Percentiles rank a stretch among this genome's conserved stretches.
These are phyloP conservation scores for Martes martes DNA, from an alignment of 2,113 vertebrate species.

Conservation along the genomic window DNA sequence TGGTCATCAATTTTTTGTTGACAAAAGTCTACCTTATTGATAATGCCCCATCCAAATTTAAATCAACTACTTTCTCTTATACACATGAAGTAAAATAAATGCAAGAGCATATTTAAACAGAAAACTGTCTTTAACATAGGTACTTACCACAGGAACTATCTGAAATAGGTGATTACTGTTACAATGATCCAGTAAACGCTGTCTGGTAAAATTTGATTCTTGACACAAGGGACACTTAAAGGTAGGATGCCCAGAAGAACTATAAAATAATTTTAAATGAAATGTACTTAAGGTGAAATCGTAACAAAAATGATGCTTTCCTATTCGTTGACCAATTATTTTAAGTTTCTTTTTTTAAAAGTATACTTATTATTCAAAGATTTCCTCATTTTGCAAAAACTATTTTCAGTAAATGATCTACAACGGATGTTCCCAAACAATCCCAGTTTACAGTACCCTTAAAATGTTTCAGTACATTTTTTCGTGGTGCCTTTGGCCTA, in stretches of 20 bases:
- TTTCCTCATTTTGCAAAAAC: background rate
- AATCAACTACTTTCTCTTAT: background rate
- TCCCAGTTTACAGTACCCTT: background rate
- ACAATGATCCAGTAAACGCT: constrained; percentile 87
- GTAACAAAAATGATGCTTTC: background rate
- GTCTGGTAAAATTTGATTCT: constrained; percentile 85
- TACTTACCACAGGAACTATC: constrained; percentile 85
- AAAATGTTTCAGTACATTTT: background rate
- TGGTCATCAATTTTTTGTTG: background rate
- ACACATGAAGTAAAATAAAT: constrained; percentile 6
- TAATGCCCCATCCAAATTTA: background rate
- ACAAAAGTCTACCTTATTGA: background rate
- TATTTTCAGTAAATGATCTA: constrained; percentile 13
- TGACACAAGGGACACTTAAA: constrained; percentile 90
- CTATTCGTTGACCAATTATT: background rate
- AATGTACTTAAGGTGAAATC: constrained; percentile 31
- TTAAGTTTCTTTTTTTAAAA: background rate
- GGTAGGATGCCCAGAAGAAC: constrained; percentile 80
- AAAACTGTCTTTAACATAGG: constrained; percentile 15
- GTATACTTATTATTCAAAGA: background rate
- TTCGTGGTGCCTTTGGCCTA: background rate
- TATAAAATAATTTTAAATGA: constrained; percentile 65
- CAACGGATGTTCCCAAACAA: background rate
- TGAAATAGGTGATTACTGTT: constrained; percentile 85
- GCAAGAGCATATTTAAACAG: background rate